Percentiles rank a stretch among this genome's conserved stretches.
These are phyloP conservation scores for Drosophila murphyi DNA, from an alignment of 1,140 invertebrate species.

Conservation along the genomic window DNA sequence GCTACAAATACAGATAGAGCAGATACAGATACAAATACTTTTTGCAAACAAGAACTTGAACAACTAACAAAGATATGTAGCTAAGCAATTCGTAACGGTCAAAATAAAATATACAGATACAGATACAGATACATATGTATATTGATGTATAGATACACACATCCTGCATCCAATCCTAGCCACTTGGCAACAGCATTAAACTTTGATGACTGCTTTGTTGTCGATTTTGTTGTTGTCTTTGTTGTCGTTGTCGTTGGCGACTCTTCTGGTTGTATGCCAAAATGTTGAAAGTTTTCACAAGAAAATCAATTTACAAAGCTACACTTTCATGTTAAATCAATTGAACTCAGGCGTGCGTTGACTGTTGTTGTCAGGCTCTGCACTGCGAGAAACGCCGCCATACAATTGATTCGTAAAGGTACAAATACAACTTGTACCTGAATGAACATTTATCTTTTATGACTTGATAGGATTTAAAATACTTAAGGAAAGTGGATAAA, in stretches of 20 bases:
- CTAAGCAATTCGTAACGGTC: slow-evolving; percentile 77
- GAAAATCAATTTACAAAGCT: slow-evolving; percentile 77
- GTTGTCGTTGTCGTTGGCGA: slow-evolving; percentile 47
- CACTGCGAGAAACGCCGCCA: neutral
- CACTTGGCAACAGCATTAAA: slow-evolving; percentile 67
- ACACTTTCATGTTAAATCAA: slow-evolving; percentile 83
- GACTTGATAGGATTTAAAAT: no score
- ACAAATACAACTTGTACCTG: no score
- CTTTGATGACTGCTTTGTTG: slow-evolving; percentile 52
- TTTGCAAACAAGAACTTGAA: slow-evolving; percentile 61
- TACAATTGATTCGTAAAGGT: no score
- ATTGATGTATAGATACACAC: slow-evolving; percentile 33
- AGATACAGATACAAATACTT: slow-evolving; percentile 53
- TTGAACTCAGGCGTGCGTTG: slow-evolving; percentile 79
- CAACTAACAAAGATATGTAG: slow-evolving; percentile 41
- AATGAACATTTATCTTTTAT: no score
- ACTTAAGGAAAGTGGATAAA: no score
- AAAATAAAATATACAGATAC: slow-evolving; percentile 58
- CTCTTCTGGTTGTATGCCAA: slow-evolving; percentile 31
- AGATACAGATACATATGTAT: slow-evolving; percentile 19
- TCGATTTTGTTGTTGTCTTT: slow-evolving; percentile 23
- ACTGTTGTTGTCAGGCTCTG: slow-evolving; percentile 58
- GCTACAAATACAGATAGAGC: slow-evolving; percentile 41
- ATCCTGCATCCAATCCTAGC: slow-evolving; percentile 12
- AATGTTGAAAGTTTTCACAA: slow-evolving; percentile 69